A percentile compares a stretch with the other conserved stretches of the same genome.
Evolutionary conservation across 2,113 vertebrate genomes (phyloP).

Genomic region (Ifrita kowaldi): DNA sequence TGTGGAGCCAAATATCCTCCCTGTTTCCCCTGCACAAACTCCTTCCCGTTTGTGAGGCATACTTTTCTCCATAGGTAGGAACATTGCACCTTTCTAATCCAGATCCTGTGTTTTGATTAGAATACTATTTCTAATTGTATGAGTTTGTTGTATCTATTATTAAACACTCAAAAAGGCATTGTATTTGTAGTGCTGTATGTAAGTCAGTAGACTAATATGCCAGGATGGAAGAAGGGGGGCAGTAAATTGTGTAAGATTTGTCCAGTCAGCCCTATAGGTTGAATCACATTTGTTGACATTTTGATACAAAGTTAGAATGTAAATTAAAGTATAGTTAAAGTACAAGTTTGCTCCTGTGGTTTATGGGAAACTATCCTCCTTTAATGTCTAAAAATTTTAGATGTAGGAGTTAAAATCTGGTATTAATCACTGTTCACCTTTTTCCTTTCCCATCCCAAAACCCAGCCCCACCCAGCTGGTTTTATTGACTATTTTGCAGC

Average conservation of each 20-base stretch:
- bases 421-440: not conserved
- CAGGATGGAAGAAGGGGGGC: not conserved
- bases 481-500: not conserved
- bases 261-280: not conserved
- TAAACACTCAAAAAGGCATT: not conserved
- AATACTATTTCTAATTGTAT: not conserved
- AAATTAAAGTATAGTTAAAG: not conserved
- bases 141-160: not conserved
- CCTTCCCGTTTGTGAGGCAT: not conserved
- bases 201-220: not conserved
- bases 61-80: not conserved
- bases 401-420: not conserved
- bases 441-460: not conserved
- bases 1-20: not conserved
- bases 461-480: not conserved
- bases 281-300: constrained; percentile 1
- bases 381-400: not conserved
- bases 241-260: not conserved
- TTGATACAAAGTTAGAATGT: not conserved
- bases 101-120: not conserved
- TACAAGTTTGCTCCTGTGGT: not conserved
- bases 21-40: not conserved
- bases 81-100: not conserved
- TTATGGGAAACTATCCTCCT: not conserved
- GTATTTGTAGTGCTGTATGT: not conserved